A percentile compares a stretch with the other conserved stretches of the same genome.
phyloP scores from a whole-genome alignment of 2,113 vertebrate genomes.

The Natator depressus region DNA sequence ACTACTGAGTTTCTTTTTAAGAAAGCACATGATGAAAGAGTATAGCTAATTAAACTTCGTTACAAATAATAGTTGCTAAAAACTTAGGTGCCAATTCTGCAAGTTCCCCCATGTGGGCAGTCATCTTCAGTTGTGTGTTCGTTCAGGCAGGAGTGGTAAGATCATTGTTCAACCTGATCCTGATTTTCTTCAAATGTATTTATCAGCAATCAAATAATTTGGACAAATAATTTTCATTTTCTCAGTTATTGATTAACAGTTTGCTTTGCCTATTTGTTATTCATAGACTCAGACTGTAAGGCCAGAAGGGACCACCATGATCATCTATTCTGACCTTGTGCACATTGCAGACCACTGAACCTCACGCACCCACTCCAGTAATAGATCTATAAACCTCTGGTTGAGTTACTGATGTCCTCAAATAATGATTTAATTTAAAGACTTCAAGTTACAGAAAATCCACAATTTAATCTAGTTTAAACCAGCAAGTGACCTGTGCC shows the following conservation, averaged over 20 bases:
- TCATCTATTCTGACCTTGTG: not conserved
- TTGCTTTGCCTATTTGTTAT: not conserved
- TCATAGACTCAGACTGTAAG: not conserved
- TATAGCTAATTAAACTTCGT: not conserved
- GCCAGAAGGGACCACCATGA: not conserved
- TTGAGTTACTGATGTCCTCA: not conserved
- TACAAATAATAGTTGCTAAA: not conserved
- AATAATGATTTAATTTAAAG: not conserved
- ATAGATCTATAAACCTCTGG: not conserved
- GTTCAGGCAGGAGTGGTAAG: no score
- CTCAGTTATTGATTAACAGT: not conserved
- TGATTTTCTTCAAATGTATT: not conserved
- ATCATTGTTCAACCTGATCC: accelerated
- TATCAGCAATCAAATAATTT: not conserved
- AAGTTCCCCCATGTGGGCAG: not conserved
- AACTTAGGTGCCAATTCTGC: not conserved
- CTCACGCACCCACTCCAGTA: not conserved
- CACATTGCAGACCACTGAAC: not conserved
- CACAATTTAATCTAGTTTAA: not conserved
- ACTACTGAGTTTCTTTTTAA: not conserved
- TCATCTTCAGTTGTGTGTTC: not conserved
- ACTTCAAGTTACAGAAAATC: not conserved
- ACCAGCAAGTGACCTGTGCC: not conserved
- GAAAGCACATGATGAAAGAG: not conserved
- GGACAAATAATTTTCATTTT: not conserved